A percentile compares a stretch with the other conserved stretches of the same genome.
Evolutionary conservation across 2,113 vertebrate genomes (phyloP).

Genomic region (Panthera leo): DNA sequence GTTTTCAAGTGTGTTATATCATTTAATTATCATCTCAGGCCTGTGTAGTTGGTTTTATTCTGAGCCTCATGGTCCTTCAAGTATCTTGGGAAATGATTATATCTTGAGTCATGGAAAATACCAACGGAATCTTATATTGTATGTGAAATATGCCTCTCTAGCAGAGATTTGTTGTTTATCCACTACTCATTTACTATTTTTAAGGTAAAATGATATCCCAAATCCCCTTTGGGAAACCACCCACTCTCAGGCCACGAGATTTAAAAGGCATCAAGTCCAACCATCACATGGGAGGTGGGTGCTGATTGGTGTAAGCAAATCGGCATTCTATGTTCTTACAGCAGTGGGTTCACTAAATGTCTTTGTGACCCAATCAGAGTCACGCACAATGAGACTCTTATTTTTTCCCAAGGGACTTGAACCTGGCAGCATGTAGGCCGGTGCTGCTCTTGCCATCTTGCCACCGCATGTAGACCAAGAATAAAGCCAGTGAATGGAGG

Average conservation of each 20-base stretch:
- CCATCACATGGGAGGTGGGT: background rate
- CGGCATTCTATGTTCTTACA: background rate
- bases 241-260: background rate
- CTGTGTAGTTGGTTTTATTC: background rate
- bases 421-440: background rate
- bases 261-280: background rate
- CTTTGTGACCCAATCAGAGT: background rate
- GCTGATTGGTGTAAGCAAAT: background rate
- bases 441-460: background rate
- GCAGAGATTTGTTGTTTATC: background rate
- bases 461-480: background rate
- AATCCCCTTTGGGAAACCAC: background rate
- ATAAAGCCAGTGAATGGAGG: background rate
- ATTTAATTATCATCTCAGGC: background rate
- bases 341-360: background rate
- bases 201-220: background rate
- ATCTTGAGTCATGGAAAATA: conserved; percentile 21
- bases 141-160: background rate
- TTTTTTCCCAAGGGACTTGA: background rate
- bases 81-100: background rate
- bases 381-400: background rate
- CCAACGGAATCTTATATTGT: background rate
- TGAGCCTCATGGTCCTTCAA: background rate
- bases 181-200: background rate
- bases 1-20: background rate